These are phyloP conservation scores for Heteromyza rotundicornis DNA, from an alignment of 2,888 invertebrate species.

Conservation along the genomic window DNA sequence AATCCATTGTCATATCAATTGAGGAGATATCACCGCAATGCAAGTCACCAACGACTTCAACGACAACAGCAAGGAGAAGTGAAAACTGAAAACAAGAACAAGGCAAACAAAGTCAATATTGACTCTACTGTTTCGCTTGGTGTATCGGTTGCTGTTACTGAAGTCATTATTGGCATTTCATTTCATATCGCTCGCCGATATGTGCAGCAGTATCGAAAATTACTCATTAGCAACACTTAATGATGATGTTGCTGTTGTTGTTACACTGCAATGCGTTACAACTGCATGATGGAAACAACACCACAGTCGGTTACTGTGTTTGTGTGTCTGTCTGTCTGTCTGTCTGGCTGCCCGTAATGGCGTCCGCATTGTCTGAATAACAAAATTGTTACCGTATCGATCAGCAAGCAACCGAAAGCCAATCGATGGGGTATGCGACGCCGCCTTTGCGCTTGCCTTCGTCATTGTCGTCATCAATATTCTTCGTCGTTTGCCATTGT, in stretches of 20 bases:
- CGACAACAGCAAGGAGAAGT: background rate
- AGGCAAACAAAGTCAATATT: too few species aligned
- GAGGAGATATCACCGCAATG: background rate
- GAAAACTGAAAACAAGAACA: background rate
- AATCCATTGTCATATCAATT: too few species aligned
- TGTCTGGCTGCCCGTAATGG: background rate
- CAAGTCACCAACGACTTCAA: background rate
- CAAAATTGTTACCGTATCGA: too few species aligned
- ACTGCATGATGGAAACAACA: too few species aligned
- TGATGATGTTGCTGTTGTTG: background rate
- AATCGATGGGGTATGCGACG: background rate
- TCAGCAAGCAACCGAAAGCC: too few species aligned
- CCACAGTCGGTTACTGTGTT: too few species aligned
- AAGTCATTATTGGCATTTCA: too few species aligned
- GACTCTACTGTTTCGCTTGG: too few species aligned
- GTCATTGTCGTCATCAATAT: background rate
- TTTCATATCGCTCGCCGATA: too few species aligned
- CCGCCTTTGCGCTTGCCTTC: too few species aligned
- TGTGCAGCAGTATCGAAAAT: background rate
- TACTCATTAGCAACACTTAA: constrained; percentile 4
- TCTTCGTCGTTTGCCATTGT: background rate
- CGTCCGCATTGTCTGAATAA: background rate
- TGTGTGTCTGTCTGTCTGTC: too few species aligned
- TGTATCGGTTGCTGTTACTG: too few species aligned
- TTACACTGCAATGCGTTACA: background rate